phyloP scores from a whole-genome alignment of 2,113 vertebrate species.

The Cisticola juncidis region DNA sequence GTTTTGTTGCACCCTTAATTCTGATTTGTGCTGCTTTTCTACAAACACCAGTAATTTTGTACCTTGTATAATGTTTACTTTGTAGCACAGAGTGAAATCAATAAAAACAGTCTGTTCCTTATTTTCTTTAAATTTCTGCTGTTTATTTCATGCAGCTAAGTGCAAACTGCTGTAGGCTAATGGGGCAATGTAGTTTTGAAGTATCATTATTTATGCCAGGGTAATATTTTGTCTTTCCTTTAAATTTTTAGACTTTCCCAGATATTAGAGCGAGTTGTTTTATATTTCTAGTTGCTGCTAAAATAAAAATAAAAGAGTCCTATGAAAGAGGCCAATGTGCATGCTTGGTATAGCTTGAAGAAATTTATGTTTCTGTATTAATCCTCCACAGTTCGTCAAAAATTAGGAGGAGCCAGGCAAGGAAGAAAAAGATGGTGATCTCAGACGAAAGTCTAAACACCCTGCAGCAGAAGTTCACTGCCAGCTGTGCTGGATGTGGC shows the following conservation, averaged over 20 bases:
- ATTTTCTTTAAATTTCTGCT: background rate
- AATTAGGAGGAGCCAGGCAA: background rate
- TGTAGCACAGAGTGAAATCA: background rate
- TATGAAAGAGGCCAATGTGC: background rate
- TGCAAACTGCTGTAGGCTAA: background rate
- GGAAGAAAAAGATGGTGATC: background rate
- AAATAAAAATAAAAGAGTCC: background rate
- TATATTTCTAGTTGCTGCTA: background rate
- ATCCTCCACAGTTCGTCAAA: background rate
- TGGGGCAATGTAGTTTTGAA: background rate
- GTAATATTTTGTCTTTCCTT: background rate
- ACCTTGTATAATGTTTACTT: background rate
- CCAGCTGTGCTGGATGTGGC: background rate
- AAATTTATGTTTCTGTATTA: background rate
- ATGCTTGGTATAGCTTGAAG: background rate
- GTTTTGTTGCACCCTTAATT: background rate
- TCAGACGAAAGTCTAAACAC: background rate
- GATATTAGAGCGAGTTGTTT: background rate
- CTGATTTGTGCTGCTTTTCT: background rate
- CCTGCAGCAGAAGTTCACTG: background rate
- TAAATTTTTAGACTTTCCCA: background rate
- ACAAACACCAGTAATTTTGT: background rate
- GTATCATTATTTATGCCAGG: background rate
- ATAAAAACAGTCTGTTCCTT: background rate
- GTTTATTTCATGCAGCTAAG: background rate